Evolutionary conservation across 2,113 vertebrate species (phyloP).

Genomic region (Hippolais icterina): DNA sequence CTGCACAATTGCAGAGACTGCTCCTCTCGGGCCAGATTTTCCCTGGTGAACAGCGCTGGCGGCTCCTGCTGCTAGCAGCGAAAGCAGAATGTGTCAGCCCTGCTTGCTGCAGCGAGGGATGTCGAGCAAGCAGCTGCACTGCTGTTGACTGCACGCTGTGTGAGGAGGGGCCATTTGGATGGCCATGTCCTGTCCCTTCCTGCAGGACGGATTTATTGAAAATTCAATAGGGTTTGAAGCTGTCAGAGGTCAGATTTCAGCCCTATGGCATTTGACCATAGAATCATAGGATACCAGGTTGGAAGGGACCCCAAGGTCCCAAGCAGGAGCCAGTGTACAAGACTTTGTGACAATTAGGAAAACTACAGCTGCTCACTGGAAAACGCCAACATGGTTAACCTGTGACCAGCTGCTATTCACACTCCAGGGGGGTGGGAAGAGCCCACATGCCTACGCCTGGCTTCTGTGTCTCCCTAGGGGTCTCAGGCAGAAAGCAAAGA

Average conservation of each 20-base stretch:
- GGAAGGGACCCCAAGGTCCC: background rate
- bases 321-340: background rate
- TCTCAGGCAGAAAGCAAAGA: background rate
- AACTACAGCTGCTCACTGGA: background rate
- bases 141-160: rapidly evolving
- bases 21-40: background rate
- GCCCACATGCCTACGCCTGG: background rate
- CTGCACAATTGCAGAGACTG: background rate
- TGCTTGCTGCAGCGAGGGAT: background rate
- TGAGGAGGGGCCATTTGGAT: background rate
- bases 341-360: background rate
- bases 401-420: background rate
- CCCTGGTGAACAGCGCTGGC: background rate
- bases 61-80: background rate
- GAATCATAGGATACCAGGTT: background rate
- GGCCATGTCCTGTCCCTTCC: rapidly evolving
- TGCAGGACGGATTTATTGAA: background rate
- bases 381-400: background rate
- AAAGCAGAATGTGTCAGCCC: background rate
- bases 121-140: rapidly evolving
- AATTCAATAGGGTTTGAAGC: background rate
- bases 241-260: background rate
- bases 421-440: background rate
- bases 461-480: background rate
- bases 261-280: background rate